phyloP scores from a whole-genome alignment of 2,113 vertebrate species.

The Ceyx margarethae region DNA sequence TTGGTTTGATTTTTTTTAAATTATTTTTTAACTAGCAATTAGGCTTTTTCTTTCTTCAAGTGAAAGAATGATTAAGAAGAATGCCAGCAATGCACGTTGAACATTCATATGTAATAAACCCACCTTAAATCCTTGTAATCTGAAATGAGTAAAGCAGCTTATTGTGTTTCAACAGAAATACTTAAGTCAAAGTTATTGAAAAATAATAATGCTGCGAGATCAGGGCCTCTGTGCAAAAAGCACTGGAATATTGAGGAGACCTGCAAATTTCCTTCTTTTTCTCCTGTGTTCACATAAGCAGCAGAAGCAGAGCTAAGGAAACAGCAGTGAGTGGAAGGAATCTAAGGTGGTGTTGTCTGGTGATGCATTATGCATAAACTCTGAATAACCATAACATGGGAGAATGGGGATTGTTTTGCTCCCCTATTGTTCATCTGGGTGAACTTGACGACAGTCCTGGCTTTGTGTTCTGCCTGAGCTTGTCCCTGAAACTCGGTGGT shows the following conservation, averaged over 20 bases:
- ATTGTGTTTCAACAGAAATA: neutral
- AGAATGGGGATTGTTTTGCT: conserved; percentile 58
- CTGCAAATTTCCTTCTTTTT: neutral
- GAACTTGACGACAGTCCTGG: conserved; percentile 76
- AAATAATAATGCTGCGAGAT: conserved; percentile 20
- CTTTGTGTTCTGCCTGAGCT: conserved; percentile 62
- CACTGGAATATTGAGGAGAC: neutral
- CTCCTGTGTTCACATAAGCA: neutral
- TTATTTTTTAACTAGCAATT: neutral
- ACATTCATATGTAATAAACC: neutral
- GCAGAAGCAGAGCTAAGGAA: conserved; percentile 20
- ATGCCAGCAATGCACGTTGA: neutral
- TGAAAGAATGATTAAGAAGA: neutral
- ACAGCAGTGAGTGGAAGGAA: conserved; percentile 35
- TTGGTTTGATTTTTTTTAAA: too few species aligned
- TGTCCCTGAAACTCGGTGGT: conserved; percentile 17
- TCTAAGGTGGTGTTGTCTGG: neutral
- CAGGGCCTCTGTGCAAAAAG: neutral
- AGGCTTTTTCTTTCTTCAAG: neutral
- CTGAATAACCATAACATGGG: conserved; percentile 33
- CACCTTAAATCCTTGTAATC: neutral
- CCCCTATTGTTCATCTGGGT: conserved; percentile 57
- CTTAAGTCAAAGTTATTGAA: conserved; percentile 20
- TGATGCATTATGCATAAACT: conserved; percentile 64
- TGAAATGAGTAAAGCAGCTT: neutral